Evolutionary conservation across 53 echinoderm and acorn worm species (phyloP).

Genomic region (Temnopleurus reevesii): DNA sequence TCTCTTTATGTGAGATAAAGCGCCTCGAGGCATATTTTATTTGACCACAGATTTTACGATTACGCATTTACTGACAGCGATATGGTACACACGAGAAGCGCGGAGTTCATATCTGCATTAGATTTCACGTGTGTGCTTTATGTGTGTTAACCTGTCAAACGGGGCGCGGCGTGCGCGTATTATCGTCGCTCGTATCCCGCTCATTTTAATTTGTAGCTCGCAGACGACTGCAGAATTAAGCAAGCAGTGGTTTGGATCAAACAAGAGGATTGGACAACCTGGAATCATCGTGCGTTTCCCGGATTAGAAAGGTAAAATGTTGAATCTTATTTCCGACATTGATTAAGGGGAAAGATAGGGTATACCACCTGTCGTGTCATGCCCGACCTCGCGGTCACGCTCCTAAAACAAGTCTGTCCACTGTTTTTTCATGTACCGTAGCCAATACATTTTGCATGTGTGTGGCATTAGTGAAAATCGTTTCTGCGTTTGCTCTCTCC

Average conservation of each 20-base stretch:
- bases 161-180: background rate
- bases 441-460: background rate
- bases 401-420: background rate
- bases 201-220: background rate
- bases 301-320: background rate
- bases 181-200: background rate
- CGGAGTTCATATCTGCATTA: background rate
- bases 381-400: background rate
- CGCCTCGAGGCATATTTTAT: background rate
- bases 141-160: background rate
- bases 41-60: background rate
- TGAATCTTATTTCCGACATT: conserved; percentile 1
- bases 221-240: background rate
- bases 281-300: background rate
- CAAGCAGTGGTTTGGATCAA: background rate
- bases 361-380: background rate
- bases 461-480: background rate
- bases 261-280: background rate
- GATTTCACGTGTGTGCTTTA: background rate
- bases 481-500: background rate
- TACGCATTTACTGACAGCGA: background rate
- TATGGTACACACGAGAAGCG: background rate
- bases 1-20: background rate
- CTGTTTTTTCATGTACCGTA: background rate
- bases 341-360: background rate